These are phyloP conservation scores for Pseudomyrmex sp. DNA, from an alignment of 1,140 invertebrate genomes.

Conservation along the genomic window DNA sequence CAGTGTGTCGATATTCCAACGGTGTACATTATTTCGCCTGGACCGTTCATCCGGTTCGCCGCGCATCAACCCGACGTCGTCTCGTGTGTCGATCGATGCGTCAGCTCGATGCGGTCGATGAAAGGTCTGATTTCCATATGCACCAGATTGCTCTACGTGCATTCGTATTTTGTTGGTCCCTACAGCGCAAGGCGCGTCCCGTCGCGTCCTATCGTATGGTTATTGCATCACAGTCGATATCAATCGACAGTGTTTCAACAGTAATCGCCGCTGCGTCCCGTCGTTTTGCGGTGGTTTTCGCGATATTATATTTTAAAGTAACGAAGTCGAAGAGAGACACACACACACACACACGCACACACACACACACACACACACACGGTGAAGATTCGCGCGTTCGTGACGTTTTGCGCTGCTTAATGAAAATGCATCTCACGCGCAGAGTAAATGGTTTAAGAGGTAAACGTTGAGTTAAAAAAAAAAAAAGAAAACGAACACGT, in stretches of 20 bases:
- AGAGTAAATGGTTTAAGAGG: conserved; percentile 8
- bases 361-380: too few species aligned
- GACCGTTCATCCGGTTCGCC: neutral
- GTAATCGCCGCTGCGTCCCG: conserved; percentile 25
- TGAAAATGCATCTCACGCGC: neutral
- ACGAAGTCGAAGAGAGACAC: neutral
- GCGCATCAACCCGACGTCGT: neutral
- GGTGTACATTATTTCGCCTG: conserved; percentile 50
- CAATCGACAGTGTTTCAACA: conserved; percentile 58
- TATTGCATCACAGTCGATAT: conserved; percentile 55
- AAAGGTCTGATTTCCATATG: conserved; percentile 73
- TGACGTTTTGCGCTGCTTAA: neutral
- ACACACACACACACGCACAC: too few species aligned
- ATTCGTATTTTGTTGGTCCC: conserved; percentile 56
- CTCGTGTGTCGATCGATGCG: conserved; percentile 61
- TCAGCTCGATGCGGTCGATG: conserved; percentile 61
- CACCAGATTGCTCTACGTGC: conserved; percentile 24
- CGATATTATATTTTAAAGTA: conserved; percentile 47
- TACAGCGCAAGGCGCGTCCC: conserved; percentile 36
- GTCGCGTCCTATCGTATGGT: conserved; percentile 32
- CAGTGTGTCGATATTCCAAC: conserved; percentile 55
- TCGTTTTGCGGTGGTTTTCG: conserved; percentile 5
- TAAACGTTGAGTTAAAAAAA: neutral
- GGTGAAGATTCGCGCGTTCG: neutral
- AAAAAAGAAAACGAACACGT: neutral